A percentile compares a stretch with the other conserved stretches of the same genome.
These are phyloP conservation scores for Emydocephalus ijimae DNA, from an alignment of 2,113 vertebrate genomes.

Conservation along the genomic window DNA sequence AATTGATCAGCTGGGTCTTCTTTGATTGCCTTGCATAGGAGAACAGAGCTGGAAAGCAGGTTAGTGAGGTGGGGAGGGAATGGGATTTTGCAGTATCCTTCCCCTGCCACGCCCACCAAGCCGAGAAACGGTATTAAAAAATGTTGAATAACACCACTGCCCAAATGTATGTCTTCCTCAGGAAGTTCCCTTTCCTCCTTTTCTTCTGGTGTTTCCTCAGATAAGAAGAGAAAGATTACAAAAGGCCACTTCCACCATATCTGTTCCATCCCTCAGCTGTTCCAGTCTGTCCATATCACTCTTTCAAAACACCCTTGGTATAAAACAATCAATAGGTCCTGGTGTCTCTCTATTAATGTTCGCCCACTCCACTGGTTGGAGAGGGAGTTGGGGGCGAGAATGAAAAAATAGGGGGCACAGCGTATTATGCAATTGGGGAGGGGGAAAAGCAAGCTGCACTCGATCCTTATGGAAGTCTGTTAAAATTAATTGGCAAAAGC, in stretches of 20 bases:
- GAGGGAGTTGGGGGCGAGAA: slow-evolving; percentile 60
- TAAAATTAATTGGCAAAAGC: slow-evolving; percentile 85
- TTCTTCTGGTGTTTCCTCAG: not conserved
- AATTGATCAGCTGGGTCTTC: too few species aligned
- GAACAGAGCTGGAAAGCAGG: too few species aligned
- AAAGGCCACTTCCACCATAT: slow-evolving; percentile 38
- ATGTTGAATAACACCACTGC: too few species aligned
- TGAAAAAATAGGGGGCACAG: slow-evolving; percentile 39
- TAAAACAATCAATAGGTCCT: slow-evolving; percentile 57
- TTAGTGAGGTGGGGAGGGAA: too few species aligned
- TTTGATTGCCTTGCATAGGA: too few species aligned
- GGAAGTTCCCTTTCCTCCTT: not conserved
- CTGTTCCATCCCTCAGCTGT: slow-evolving; percentile 29
- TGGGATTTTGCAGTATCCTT: too few species aligned
- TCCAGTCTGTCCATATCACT: slow-evolving; percentile 44
- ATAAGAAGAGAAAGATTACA: slow-evolving; percentile 23
- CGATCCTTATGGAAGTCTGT: slow-evolving; percentile 80
- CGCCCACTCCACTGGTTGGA: slow-evolving; percentile 62
- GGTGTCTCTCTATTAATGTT: slow-evolving; percentile 51
- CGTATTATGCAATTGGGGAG: slow-evolving; percentile 27
- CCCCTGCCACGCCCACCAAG: too few species aligned
- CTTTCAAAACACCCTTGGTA: slow-evolving; percentile 21
- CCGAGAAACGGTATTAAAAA: too few species aligned
- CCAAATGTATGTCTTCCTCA: not conserved
- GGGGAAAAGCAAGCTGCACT: slow-evolving; percentile 67